Conservation (phyloP, 2,113 vertebrate species). For the Talpa occidentalis region DNA sequence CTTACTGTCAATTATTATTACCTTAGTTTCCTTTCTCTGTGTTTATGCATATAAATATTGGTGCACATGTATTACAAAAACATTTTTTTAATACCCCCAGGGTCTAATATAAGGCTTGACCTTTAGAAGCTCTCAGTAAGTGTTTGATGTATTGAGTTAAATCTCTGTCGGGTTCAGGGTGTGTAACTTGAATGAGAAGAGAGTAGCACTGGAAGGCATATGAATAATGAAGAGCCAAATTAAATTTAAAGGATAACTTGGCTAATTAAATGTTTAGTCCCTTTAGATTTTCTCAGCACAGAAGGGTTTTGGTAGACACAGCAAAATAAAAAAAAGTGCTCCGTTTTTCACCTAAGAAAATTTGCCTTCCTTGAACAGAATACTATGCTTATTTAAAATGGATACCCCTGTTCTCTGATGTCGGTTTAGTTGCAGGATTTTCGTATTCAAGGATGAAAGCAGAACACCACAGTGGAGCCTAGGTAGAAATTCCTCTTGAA, state of each 20-base stretch:
- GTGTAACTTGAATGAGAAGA: slow-evolving; percentile 69
- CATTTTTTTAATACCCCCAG: not conserved
- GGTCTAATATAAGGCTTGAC: slow-evolving; percentile 24
- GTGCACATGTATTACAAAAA: slow-evolving; percentile 17
- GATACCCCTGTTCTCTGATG: not conserved
- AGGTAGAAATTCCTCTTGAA: slow-evolving; percentile 83
- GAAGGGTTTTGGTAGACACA: slow-evolving; percentile 19
- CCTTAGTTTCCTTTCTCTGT: slow-evolving; percentile 31
- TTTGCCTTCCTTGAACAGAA: not conserved
- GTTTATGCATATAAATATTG: not conserved
- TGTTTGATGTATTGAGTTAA: slow-evolving; percentile 74
- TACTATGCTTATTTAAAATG: not conserved
- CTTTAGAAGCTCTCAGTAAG: slow-evolving; percentile 60
- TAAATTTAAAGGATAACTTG: slow-evolving; percentile 52
- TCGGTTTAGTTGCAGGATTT: not conserved
- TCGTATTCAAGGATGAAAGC: slow-evolving; percentile 41
- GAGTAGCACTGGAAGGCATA: slow-evolving; percentile 40
- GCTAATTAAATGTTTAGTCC: slow-evolving; percentile 64
- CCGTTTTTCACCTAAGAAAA: slow-evolving; percentile 25
- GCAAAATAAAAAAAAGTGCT: not conserved
- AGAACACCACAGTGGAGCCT: slow-evolving; percentile 49
- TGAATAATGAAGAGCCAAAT: slow-evolving; percentile 70
- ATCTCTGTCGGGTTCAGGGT: slow-evolving; percentile 38
- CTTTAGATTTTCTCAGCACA: slow-evolving; percentile 44
- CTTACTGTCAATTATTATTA: slow-evolving; percentile 19